Evolutionary conservation across 2,797 vertebrate genomes (phyloP).

Genomic region (Squalus acanthias): DNA sequence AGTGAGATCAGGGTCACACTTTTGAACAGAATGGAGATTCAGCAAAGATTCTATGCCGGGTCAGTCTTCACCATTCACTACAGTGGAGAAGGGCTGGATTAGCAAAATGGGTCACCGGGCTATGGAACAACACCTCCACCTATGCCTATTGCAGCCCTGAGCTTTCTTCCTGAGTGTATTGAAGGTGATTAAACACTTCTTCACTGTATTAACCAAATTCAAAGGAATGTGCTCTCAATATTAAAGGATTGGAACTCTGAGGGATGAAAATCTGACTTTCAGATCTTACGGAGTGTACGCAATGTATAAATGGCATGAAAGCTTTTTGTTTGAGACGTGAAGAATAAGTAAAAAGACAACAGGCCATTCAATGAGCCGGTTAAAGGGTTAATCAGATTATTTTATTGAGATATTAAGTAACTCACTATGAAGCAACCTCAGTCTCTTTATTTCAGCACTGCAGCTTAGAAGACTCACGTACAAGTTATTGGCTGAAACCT

Average conservation of each 20-base stretch:
- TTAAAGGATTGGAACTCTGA: background rate
- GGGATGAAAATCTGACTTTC: background rate
- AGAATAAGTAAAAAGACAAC: background rate
- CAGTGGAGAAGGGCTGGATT: background rate
- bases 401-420: background rate
- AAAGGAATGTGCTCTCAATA: background rate
- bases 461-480: background rate
- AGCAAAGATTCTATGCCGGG: background rate
- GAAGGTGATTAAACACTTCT: background rate
- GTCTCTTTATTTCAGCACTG: background rate
- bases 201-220: background rate
- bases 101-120: background rate
- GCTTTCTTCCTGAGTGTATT: background rate
- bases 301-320: background rate
- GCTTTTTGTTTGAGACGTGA: background rate
- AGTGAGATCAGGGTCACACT: background rate
- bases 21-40: background rate
- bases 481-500: slow-evolving; percentile 1
- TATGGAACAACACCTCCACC: background rate
- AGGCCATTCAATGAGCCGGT: background rate
- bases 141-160: background rate
- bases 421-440: background rate
- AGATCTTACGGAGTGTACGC: background rate
- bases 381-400: background rate
- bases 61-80: background rate